Evolutionary conservation across 2,797 vertebrate genomes (phyloP).

Genomic region (Helicolenus hilgendorfi): DNA sequence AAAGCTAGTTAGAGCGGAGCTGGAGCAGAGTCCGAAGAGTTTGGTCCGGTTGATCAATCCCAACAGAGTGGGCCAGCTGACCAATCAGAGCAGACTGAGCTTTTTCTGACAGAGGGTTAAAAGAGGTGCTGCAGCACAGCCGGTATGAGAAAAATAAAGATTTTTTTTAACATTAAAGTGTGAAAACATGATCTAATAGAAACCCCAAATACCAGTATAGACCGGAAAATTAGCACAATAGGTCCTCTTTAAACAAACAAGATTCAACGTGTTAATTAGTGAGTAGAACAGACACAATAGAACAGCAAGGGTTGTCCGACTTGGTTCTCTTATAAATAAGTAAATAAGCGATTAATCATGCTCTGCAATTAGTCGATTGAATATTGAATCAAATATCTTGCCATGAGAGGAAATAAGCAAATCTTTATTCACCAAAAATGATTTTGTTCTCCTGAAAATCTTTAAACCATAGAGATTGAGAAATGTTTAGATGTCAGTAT

Average conservation of each 20-base stretch:
- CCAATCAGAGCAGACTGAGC: neutral
- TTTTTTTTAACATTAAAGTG: neutral
- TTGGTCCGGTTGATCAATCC: neutral
- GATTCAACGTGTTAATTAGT: neutral
- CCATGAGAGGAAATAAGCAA: neutral
- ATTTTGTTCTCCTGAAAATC: neutral
- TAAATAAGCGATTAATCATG: neutral
- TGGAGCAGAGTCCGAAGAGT: neutral
- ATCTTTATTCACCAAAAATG: neutral
- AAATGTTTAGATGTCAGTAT: neutral
- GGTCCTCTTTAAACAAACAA: neutral
- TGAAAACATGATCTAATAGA: neutral
- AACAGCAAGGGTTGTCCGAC: neutral
- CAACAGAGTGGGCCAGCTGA: neutral
- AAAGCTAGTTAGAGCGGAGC: neutral
- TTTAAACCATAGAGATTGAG: neutral
- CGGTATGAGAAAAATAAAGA: neutral
- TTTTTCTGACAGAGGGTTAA: neutral
- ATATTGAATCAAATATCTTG: neutral
- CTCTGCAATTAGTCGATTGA: neutral
- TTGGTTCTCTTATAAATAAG: neutral
- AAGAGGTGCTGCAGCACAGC: neutral
- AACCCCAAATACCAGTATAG: neutral
- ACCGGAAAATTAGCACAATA: neutral
- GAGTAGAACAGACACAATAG: neutral